Evolutionary conservation across 2,113 vertebrate genomes (phyloP), one percentile per base, ranked within the genome.

Genomic region (Pycnonotus jocosus): DNA sequence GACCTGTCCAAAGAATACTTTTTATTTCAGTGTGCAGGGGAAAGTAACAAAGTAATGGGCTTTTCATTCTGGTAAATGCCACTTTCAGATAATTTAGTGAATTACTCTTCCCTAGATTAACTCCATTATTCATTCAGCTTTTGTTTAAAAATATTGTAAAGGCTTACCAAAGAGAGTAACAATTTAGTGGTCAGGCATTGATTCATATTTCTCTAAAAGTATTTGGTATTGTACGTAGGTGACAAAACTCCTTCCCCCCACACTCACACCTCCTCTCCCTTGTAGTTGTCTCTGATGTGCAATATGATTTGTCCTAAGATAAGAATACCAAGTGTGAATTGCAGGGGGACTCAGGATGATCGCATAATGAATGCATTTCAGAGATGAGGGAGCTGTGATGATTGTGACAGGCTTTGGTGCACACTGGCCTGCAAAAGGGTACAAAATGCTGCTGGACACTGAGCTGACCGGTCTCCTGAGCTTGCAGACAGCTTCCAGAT

Each of bases 391-490:
- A 35, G 21, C 14, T 57, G 31, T 71, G 30, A 13, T 44, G 25
- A 9, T 23, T 57, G 21, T 48, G 10, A 9, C 18, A 24, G 35
- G 28, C 7, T 56, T 62, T 33, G 27, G 51, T 73, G 23, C 27
- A 20, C 27, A 4, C 12, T 21, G 60, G 15, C 58, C 27, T 58
- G 19, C 18, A 66, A 24, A 72, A 65, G 22, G 18, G 18, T 28
- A 3, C 7, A 16, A 44, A 66, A 45, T 30, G 19, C 51, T 45
- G 15, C 27, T 24, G 37, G 51, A 38, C 6, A 12, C 15, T 28
- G 51, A 23, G 33, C 37, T 3, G 1, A 37, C 28, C 0, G 0
- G 15, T 50, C 50, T 37, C 12, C 18, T 8, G 15, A 50, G 3
- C 2, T 7, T 58, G 12, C 28, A n/a, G 44, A 33, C 12, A 51